Percentiles rank a stretch among this genome's conserved stretches.
Conservation (phyloP, 2,888 invertebrate genomes). For the Stictocephala bisonia region DNA sequence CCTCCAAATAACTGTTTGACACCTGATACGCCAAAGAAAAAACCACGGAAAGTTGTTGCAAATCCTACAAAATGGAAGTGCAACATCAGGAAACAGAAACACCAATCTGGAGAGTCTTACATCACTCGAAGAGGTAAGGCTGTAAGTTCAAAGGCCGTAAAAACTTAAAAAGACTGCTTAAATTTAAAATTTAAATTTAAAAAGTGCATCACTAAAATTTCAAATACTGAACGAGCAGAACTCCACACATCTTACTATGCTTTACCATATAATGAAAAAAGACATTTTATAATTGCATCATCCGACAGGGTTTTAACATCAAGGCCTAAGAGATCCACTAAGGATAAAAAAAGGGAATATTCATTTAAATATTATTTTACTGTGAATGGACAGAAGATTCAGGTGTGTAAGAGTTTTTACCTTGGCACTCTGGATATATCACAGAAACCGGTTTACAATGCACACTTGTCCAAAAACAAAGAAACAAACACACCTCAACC, state of each 20-base stretch:
- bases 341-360: constrained; percentile 22
- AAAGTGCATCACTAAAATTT: constrained; percentile 20
- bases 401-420: constrained; percentile 15
- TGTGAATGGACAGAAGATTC: background rate
- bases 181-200: background rate
- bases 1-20: constrained; percentile 16
- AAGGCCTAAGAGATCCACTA: constrained; percentile 26
- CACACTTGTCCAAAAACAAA: constrained; percentile 31
- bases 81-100: background rate
- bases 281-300: constrained; percentile 31
- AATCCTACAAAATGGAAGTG: constrained; percentile 15
- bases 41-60: constrained; percentile 1
- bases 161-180: constrained; percentile 17
- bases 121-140: constrained; percentile 6
- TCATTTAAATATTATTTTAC: constrained; percentile 31
- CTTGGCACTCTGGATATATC: constrained; percentile 25
- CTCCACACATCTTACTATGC: constrained; percentile 27
- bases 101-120: constrained; percentile 14
- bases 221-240: constrained; percentile 25
- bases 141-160: constrained; percentile 11
- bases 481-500: constrained; percentile 36
- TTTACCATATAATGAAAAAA: constrained; percentile 20
- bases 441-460: constrained; percentile 31
- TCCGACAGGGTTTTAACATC: constrained; percentile 17
- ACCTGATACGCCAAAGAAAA: constrained; percentile 7